These are phyloP conservation scores for Phodopus roborovskii DNA, from an alignment of 2,113 vertebrate genomes.

Conservation along the genomic window DNA sequence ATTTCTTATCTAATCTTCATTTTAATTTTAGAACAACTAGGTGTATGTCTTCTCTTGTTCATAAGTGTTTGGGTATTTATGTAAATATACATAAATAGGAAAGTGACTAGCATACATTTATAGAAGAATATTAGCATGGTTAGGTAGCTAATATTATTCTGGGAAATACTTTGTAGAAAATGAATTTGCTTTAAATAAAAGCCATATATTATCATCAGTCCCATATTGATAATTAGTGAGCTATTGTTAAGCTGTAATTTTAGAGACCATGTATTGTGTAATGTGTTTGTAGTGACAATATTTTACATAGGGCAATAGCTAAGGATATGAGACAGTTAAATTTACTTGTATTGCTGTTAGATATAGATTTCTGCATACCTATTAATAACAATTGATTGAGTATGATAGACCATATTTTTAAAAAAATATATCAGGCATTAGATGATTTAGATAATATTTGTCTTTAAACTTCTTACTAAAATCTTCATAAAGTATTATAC, in stretches of 20 bases:
- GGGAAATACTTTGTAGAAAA: neutral
- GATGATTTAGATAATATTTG: neutral
- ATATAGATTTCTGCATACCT: neutral
- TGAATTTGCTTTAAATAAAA: neutral
- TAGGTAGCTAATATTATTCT: slow-evolving; percentile 18
- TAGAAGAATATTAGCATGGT: slow-evolving; percentile 1
- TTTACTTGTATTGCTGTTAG: neutral
- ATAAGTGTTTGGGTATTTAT: neutral
- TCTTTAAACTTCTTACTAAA: neutral
- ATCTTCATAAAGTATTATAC: neutral
- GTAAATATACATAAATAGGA: neutral
- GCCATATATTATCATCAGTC: neutral
- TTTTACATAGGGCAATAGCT: neutral
- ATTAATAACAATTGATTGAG: neutral
- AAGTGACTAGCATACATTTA: slow-evolving; percentile 24
- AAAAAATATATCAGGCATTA: neutral
- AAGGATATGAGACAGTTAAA: neutral
- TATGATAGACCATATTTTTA: neutral
- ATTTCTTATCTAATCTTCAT: neutral
- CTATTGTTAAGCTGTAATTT: neutral
- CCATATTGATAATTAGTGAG: neutral
- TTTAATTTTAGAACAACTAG: neutral
- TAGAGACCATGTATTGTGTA: neutral
- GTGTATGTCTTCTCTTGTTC: neutral
- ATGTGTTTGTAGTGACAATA: neutral